Conservation (phyloP, 2,888 invertebrate species). For the Leptopilina syphax region DNA sequence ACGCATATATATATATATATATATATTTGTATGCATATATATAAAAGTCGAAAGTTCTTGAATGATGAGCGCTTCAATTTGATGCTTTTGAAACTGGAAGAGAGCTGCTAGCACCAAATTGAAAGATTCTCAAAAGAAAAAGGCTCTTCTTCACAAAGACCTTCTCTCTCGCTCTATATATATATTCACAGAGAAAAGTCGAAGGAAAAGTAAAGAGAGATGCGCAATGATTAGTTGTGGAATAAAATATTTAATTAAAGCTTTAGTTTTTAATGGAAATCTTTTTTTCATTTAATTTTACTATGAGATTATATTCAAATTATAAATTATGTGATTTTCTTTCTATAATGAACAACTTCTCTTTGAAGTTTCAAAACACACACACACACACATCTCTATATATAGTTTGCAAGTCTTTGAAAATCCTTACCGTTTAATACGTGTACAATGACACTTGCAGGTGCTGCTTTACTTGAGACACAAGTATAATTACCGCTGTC, state of each 20-base stretch:
- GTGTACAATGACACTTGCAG: constrained; percentile 70
- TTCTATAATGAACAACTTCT: neutral
- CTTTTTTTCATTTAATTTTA: neutral
- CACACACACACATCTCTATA: too few relatives aligned
- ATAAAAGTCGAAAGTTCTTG: neutral
- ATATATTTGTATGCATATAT: too few relatives aligned
- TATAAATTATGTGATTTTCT: constrained; percentile 2
- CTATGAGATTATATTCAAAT: constrained; percentile 9
- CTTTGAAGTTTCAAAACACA: constrained; percentile 18
- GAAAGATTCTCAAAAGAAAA: neutral
- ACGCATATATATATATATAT: neutral
- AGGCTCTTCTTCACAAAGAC: neutral
- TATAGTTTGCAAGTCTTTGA: constrained; percentile 43
- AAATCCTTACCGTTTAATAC: constrained; percentile 70
- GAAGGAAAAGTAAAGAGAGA: neutral
- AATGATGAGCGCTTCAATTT: neutral
- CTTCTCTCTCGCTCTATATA: neutral
- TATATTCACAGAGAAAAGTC: neutral
- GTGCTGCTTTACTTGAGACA: constrained; percentile 86
- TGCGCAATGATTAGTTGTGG: neutral
- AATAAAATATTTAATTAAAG: constrained; percentile 32
- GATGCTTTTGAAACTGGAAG: constrained; percentile 11
- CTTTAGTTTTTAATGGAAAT: neutral
- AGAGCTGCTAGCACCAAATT: constrained; percentile 8
- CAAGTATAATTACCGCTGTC: constrained; percentile 95